Base-by-base conservation (phyloP, 2,888 invertebrate species). In the Leptodirus hochenwartii region DNA sequence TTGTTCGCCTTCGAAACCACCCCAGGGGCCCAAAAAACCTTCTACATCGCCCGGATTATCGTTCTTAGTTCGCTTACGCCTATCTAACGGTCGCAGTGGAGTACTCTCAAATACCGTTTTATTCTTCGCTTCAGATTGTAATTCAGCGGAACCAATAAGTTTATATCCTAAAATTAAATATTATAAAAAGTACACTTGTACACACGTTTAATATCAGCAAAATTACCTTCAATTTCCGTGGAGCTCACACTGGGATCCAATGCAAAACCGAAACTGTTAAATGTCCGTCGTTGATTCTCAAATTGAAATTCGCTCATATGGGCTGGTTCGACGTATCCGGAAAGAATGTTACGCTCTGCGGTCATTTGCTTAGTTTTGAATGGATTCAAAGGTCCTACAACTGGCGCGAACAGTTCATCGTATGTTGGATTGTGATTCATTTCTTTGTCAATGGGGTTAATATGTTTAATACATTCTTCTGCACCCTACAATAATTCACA, bases 21-120 rank as follows among this genome's bases (percentile, higher is more conserved):
- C 96, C 98, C 98, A 99, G 0, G 98, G 98, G 0, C 96, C 98
- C 1, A 91, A 61, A 51, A 93, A 99, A 1, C 95, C 95, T 23
- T 80, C 87, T 13, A 98, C 66, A 57, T 99, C 96, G 11, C 72
- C 64, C 0, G 98, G 79, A 45, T 91, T 73, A 45, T 80, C 76
- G 58, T 98, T 98, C 52, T 74, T 78, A 31, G 72, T 69, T 36
- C 90, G 63, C 56, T 90, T 93, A 46, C 85, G 66, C 42, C 73
- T 78, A 46, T 79, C 84, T 2, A 75, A 56, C 0, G 76, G 69
- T 37, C 81, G 63, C 33, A 69, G 61, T 43, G 69, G 64, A 34
- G 80, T 70, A 24, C 65, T 68, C 54, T 98, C 96, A 60, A 96
- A 96, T 0, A 96, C 90, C 2, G 88, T 81, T 46, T 78, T 82